phyloP scores from a whole-genome alignment of 2,888 invertebrate species.

The Heliconius cydno region DNA sequence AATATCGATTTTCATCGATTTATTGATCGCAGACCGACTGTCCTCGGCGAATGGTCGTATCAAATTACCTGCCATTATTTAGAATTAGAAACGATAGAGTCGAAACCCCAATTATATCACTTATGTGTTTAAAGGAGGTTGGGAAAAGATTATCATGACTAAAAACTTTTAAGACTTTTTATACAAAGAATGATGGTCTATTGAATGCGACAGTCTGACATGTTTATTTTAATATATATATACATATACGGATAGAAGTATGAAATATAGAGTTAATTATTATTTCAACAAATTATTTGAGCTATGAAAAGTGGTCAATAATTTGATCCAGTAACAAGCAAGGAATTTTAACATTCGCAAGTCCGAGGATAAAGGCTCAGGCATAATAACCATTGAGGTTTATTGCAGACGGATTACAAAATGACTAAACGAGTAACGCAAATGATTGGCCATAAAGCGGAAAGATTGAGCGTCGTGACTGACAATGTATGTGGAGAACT shows the following conservation, averaged over 20 bases:
- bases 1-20: conserved; percentile 80
- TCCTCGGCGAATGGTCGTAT: conserved; percentile 80
- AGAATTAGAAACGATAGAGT: conserved; percentile 82
- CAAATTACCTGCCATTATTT: conserved; percentile 82
- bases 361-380: conserved; percentile 63
- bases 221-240: conserved; percentile 39
- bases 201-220: conserved; percentile 46
- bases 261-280: conserved; percentile 25
- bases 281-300: conserved; percentile 31
- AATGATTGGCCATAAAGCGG: conserved; percentile 73
- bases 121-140: conserved; percentile 83
- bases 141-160: conserved; percentile 73
- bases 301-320: conserved; percentile 47
- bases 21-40: conserved; percentile 83
- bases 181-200: conserved; percentile 23
- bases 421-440: conserved; percentile 67
- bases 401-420: conserved; percentile 74
- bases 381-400: conserved; percentile 70
- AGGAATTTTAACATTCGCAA: conserved; percentile 56
- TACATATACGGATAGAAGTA: conserved; percentile 20
- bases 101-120: conserved; percentile 82
- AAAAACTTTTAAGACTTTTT: conserved; percentile 56
- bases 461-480: conserved; percentile 59
- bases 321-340: conserved; percentile 50
- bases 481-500: conserved; percentile 62